Evolutionary conservation across 2,888 invertebrate genomes (phyloP).

Genomic region (Latrodectus elegans): DNA sequence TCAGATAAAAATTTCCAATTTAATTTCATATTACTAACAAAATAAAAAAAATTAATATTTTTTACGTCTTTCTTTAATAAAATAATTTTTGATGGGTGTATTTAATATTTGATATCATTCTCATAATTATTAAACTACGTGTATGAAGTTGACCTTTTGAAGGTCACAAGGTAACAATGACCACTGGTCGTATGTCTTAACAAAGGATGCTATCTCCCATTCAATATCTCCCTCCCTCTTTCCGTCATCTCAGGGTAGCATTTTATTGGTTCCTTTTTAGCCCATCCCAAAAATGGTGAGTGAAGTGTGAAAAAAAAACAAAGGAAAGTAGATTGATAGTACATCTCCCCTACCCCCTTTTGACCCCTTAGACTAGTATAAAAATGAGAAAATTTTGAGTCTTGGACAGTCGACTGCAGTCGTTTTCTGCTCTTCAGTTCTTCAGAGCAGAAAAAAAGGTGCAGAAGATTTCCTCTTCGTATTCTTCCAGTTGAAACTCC

Average conservation of each 20-base stretch:
- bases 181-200: too few relatives aligned
- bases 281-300: neutral
- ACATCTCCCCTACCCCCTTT: conserved; percentile 2
- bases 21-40: too few relatives aligned
- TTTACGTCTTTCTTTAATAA: too few relatives aligned
- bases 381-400: neutral
- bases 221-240: neutral
- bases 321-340: neutral
- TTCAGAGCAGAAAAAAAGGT: neutral
- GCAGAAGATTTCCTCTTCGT: neutral
- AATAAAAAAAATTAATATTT: too few relatives aligned
- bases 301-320: neutral
- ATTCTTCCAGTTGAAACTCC: too few relatives aligned
- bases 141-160: too few relatives aligned
- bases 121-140: too few relatives aligned
- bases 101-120: too few relatives aligned
- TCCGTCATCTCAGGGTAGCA: too few relatives aligned
- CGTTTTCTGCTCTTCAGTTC: neutral
- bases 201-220: neutral
- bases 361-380: neutral
- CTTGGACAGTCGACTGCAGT: neutral
- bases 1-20: too few relatives aligned
- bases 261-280: neutral
- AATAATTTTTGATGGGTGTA: too few relatives aligned
- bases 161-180: too few relatives aligned